phyloP scores from a whole-genome alignment of 2,888 invertebrate genomes.

The Eupithecia insigniata region DNA sequence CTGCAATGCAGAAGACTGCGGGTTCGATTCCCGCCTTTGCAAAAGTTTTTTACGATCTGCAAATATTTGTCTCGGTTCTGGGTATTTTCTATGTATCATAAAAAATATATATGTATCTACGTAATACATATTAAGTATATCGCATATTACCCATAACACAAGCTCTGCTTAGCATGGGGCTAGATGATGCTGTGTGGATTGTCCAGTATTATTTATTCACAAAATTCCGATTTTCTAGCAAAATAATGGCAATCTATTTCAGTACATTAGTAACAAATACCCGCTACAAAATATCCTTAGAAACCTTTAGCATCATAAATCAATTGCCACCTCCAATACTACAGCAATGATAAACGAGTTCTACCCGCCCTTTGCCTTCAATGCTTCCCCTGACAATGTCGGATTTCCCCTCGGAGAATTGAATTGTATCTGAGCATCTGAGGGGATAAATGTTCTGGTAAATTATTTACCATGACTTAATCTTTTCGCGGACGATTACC shows the following conservation, averaged over 20 bases:
- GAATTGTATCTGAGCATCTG: neutral
- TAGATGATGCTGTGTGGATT: too few species aligned
- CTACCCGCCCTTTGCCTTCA: neutral
- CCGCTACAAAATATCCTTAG: slow-evolving; percentile 4
- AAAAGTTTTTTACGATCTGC: too few species aligned
- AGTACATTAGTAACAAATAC: neutral
- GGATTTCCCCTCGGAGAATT: neutral
- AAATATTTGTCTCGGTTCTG: too few species aligned
- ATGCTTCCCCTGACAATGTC: slow-evolving; percentile 5
- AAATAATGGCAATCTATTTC: neutral
- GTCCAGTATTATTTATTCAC: too few species aligned
- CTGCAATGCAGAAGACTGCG: too few species aligned
- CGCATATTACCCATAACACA: too few species aligned
- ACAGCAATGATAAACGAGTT: slow-evolving; percentile 27
- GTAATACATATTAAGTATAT: too few species aligned
- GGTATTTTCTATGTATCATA: too few species aligned
- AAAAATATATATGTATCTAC: too few species aligned
- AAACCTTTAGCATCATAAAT: slow-evolving; percentile 23
- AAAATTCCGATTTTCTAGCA: neutral
- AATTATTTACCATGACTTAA: neutral
- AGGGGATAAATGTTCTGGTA: neutral
- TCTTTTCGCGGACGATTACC: too few species aligned
- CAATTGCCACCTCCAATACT: slow-evolving; percentile 18
- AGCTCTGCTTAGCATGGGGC: too few species aligned
- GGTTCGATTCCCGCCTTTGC: too few species aligned